Evolutionary conservation across 2,113 vertebrate species (phyloP).

Genomic region (Lethenteron camtschaticum): DNA sequence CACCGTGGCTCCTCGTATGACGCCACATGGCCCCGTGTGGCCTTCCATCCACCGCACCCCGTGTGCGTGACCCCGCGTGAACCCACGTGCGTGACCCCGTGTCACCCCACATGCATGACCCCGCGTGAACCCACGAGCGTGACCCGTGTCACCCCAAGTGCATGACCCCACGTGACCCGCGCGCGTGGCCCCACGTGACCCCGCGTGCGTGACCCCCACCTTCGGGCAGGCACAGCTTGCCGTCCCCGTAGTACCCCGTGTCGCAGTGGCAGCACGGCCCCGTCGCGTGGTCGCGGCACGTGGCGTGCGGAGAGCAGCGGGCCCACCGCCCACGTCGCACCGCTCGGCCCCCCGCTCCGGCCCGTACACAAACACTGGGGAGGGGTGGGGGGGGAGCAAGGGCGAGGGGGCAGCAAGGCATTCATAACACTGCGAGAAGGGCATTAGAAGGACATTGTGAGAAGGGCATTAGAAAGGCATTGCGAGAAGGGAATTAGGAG

Average conservation of each 20-base stretch:
- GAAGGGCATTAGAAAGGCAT: too few relatives aligned
- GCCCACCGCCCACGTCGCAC: not conserved
- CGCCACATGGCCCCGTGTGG: too few relatives aligned
- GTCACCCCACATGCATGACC: not conserved
- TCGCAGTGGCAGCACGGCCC: constrained; percentile 73
- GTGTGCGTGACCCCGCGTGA: not conserved
- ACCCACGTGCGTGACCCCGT: not conserved
- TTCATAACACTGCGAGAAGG: too few relatives aligned
- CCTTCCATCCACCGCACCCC: not conserved
- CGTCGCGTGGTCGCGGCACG: constrained; percentile 48
- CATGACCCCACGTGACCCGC: too few relatives aligned
- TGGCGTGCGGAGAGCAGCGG: constrained; percentile 46
- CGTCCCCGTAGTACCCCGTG: constrained; percentile 53
- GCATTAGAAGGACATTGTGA: too few relatives aligned
- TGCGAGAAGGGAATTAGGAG: too few relatives aligned
- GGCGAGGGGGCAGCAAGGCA: too few relatives aligned
- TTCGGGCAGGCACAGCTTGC: constrained; percentile 52
- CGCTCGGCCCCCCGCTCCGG: not conserved
- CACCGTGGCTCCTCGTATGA: too few relatives aligned
- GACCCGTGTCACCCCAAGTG: too few relatives aligned
- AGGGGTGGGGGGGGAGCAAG: too few relatives aligned
- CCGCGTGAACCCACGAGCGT: not conserved
- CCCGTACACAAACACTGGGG: not conserved
- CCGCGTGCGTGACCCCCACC: constrained; percentile 22
- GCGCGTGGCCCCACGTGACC: not conserved